Evolutionary conservation across 2,113 vertebrate species (phyloP), one percentile per base, ranked within the genome.

Genomic region (Centropristis striata): DNA sequence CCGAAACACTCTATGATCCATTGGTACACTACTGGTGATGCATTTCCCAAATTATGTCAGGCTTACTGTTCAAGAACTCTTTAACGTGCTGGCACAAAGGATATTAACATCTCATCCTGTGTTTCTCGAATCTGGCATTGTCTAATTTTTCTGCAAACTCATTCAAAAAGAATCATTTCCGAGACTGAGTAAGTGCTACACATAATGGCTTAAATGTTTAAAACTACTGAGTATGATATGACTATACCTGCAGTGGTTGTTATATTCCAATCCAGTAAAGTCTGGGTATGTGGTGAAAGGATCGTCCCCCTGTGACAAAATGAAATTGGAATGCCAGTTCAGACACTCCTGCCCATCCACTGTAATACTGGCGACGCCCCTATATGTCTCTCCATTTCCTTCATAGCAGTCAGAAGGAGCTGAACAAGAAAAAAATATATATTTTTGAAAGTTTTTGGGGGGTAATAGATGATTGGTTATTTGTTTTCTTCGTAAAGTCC

Each of bases 171-270:
- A 12, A 41, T 41, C 39, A 41, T 41, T 41, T 10, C 1, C 10
- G 39, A 13, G n/a, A n/a, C n/a, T n/a, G n/a, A 42, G 4, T 42
- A 15, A 44, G n/a, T n/a, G n/a, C n/a, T n/a, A n/a, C n/a, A n/a
- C n/a, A 44, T 14, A 5, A 16, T 44, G 14, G 3, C 5, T 44
- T 44, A 44, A 16, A 44, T 14, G 15, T 23, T 5, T 4, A 11
- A 1, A 41, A 1, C 39, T 9, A 15, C 5, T 23, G 14, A 16
- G 10, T 27, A 18, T 39, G 1, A 18, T 63, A 16, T 42, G 25
- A 44, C 11, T 12, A 10, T 69, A 84, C 81, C 81, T 84, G 81
- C 81, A 78, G 23, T 74, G 15, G 57, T 84, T 78, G 46, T 82
- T 61, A 0, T 2, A 0, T 16, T 63, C 69, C 32, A 84, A 50